Evolutionary conservation across 2,888 invertebrate species (phyloP), one percentile per base, ranked within the genome.

Genomic region (Tetranychus truncatus): DNA sequence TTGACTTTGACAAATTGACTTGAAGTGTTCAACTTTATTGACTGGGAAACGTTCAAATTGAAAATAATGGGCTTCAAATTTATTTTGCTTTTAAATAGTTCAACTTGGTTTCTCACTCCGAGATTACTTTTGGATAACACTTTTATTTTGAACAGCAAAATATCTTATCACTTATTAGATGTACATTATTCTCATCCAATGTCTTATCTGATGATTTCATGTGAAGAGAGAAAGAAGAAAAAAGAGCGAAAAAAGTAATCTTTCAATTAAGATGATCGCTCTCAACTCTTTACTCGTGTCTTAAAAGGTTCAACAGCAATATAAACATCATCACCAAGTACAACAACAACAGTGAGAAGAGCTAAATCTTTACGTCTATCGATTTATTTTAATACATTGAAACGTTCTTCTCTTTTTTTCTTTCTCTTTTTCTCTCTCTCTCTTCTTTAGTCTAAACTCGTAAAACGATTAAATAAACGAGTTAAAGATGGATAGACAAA

Each of bases 21-120:
- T 66, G 8, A 20, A 7, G 15, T n/a, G 21, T 15, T 66, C 7
- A 66, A n/a, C 66, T 66, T 66, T 18, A 11, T 20, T 66, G 8
- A 11, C 21, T 15, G 66, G 66, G 18, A 15, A 66, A 66, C n/a
- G 21, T 66, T 20, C 18, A 18, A 66, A 20, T n/a, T 20, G 21
- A 20, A n/a, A 66, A 66, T 66, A 66, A 66, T 66, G 20, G 66
- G 66, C n/a, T 66, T 66, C n/a, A 66, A 20, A n/a, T 66, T 66
- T 66, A n/a, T 66, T 21, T 7, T 66, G 7, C 7, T 66, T 15
- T 8, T 66, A 66, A 20, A 66, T 66, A 66, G 9, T 20, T 66
- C 15, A 66, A 20, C 8, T 66, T 20, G 21, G 21, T n/a, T 20
- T 66, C 8, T 20, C 7, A 66, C 20, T 20, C 20, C 21, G 1